A percentile compares a stretch with the other conserved stretches of the same genome.
These are phyloP conservation scores for Otolemur garnettii DNA, from an alignment of 2,113 vertebrate species.

Conservation along the genomic window DNA sequence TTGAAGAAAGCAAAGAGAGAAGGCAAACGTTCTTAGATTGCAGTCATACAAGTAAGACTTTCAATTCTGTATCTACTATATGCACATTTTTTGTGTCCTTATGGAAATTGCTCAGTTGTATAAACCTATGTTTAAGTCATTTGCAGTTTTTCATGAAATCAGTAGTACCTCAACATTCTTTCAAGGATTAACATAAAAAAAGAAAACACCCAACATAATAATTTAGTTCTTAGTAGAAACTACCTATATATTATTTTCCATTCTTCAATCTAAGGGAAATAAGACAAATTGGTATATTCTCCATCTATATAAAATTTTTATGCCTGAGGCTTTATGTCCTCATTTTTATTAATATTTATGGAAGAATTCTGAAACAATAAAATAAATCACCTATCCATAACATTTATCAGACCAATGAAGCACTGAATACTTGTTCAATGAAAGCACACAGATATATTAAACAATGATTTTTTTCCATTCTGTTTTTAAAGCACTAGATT, in stretches of 20 bases:
- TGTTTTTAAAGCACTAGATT: background rate
- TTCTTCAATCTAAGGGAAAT: background rate
- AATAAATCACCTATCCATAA: constrained; percentile 70
- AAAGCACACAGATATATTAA: constrained; percentile 29
- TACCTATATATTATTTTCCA: constrained; percentile 41
- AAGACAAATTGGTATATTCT: constrained; percentile 57
- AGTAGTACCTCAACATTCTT: background rate
- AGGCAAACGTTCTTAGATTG: background rate
- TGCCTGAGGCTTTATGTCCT: background rate
- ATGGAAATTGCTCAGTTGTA: background rate
- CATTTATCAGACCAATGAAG: constrained; percentile 72
- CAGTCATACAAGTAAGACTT: background rate
- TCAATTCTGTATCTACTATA: background rate
- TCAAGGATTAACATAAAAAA: background rate
- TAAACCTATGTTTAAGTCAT: background rate
- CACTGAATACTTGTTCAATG: constrained; percentile 56
- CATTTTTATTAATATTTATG: constrained; percentile 77
- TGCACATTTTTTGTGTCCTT: background rate
- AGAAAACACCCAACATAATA: background rate
- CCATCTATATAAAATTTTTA: constrained; percentile 54
- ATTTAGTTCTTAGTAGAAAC: background rate
- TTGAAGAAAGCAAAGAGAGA: background rate
- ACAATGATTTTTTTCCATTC: constrained; percentile 39
- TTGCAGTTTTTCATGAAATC: background rate
- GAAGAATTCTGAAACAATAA: constrained; percentile 45